Percentiles rank a stretch among this genome's conserved stretches.
These are phyloP conservation scores for Sebastes minor DNA, from an alignment of 2,797 vertebrate genomes.

Conservation along the genomic window DNA sequence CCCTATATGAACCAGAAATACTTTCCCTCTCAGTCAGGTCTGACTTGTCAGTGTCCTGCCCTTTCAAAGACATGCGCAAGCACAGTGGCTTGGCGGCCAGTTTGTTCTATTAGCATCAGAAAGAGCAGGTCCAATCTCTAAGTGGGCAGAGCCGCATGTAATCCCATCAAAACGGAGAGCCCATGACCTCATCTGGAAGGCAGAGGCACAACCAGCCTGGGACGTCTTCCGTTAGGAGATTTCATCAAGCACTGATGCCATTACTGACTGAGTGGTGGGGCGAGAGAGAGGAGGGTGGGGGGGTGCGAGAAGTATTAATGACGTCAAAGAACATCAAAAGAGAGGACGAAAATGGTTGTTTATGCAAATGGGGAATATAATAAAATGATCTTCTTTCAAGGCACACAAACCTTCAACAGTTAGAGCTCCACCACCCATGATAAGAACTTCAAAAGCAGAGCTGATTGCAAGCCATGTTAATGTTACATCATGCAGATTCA, in stretches of 20 bases:
- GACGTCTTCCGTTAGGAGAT: constrained; percentile 77
- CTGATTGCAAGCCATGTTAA: not conserved
- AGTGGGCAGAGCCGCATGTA: constrained; percentile 79
- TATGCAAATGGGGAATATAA: not conserved
- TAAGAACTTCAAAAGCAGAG: constrained; percentile 5
- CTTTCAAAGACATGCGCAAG: constrained; percentile 55
- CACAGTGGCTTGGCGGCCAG: constrained; percentile 30
- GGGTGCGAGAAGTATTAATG: constrained; percentile 4
- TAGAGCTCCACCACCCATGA: not conserved
- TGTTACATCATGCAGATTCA: constrained; percentile 20
- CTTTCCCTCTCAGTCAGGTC: constrained; percentile 45
- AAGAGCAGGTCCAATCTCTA: constrained; percentile 79
- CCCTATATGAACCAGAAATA: constrained; percentile 3
- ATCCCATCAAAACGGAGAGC: constrained; percentile 81
- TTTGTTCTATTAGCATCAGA: constrained; percentile 72
- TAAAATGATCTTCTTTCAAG: not conserved
- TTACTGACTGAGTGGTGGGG: constrained; percentile 65
- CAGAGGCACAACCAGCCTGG: constrained; percentile 56
- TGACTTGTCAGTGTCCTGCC: constrained; percentile 47
- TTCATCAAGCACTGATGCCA: constrained; percentile 79
- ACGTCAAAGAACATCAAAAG: not conserved
- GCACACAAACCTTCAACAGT: not conserved
- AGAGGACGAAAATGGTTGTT: not conserved
- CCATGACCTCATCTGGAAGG: constrained; percentile 78
- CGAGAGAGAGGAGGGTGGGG: constrained; percentile 1